These are phyloP conservation scores for Sycobia sp. DNA, from an alignment of 1,140 invertebrate species.

Conservation along the genomic window DNA sequence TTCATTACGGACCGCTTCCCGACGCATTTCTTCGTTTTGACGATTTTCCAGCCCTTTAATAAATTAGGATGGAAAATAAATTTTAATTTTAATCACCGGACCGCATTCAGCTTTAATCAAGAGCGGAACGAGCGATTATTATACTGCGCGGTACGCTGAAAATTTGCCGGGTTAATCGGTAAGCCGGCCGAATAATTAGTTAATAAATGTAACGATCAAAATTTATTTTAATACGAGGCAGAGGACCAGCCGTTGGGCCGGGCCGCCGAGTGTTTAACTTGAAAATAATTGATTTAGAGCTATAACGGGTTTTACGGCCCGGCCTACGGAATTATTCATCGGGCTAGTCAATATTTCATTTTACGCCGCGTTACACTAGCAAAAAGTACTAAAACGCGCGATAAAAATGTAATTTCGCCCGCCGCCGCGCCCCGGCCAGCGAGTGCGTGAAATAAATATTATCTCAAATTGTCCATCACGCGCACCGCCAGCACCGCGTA, in stretches of 20 bases:
- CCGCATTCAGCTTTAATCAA: no score
- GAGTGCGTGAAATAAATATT: conserved; percentile 11
- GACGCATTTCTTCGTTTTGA: no score
- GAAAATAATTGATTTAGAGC: conserved; percentile 29
- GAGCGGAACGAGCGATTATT: background rate
- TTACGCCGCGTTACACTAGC: conserved; percentile 15
- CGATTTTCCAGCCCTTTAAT: no score
- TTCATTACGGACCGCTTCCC: no score
- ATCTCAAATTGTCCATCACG: conserved; percentile 12
- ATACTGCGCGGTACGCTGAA: background rate
- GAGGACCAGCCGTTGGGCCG: no score
- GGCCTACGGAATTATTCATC: conserved; percentile 17
- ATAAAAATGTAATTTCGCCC: conserved; percentile 27
- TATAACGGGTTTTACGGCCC: conserved; percentile 4
- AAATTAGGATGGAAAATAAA: no score
- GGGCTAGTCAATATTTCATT: conserved; percentile 24
- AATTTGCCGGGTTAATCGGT: background rate
- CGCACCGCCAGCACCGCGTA: background rate
- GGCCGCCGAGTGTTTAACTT: background rate
- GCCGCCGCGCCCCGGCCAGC: background rate
- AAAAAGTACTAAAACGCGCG: conserved; percentile 20
- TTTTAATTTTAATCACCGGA: no score
- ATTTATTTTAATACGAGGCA: background rate
- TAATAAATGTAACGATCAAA: conserved; percentile 18
- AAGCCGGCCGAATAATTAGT: conserved; percentile 6